Percentiles rank a stretch among this genome's conserved stretches.
These are phyloP conservation scores for Porites divaricata DNA, from an alignment of 92 coral and sea anemone species.

Conservation along the genomic window DNA sequence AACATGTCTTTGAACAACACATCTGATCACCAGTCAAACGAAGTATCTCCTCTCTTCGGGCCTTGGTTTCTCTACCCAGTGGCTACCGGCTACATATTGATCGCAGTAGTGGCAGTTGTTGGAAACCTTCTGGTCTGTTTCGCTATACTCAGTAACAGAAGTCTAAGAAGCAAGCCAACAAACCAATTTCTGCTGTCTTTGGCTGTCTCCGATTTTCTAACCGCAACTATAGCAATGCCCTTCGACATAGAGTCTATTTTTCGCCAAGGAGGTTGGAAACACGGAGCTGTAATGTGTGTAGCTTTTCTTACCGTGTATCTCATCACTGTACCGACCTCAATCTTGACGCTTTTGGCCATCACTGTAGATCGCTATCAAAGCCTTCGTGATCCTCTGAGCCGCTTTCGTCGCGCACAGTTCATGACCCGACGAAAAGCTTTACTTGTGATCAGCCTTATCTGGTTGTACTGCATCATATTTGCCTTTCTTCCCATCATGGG, in stretches of 20 bases:
- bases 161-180: conserved; percentile 61
- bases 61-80: conserved; percentile 27
- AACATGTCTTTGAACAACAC: conserved; percentile 27
- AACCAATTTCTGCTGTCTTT: conserved; percentile 55
- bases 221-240: conserved; percentile 60
- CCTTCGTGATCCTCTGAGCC: conserved; percentile 72
- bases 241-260: conserved; percentile 78
- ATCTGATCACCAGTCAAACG: background rate
- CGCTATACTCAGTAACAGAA: conserved; percentile 42
- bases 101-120: conserved; percentile 45
- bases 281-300: conserved; percentile 67
- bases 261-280: conserved; percentile 63
- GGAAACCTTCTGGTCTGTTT: conserved; percentile 60
- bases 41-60: background rate
- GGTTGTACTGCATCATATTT: conserved; percentile 68
- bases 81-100: background rate
- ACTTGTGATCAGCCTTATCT: conserved; percentile 44
- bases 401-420: conserved; percentile 65
- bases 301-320: conserved; percentile 64
- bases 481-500: conserved; percentile 70
- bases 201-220: conserved; percentile 65
- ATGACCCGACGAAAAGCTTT: conserved; percentile 70
- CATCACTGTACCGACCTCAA: conserved; percentile 70
- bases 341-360: conserved; percentile 68
- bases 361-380: conserved; percentile 78